These are phyloP conservation scores for Ecdyonurus torrentis DNA, from an alignment of 2,888 invertebrate genomes.

Conservation along the genomic window DNA sequence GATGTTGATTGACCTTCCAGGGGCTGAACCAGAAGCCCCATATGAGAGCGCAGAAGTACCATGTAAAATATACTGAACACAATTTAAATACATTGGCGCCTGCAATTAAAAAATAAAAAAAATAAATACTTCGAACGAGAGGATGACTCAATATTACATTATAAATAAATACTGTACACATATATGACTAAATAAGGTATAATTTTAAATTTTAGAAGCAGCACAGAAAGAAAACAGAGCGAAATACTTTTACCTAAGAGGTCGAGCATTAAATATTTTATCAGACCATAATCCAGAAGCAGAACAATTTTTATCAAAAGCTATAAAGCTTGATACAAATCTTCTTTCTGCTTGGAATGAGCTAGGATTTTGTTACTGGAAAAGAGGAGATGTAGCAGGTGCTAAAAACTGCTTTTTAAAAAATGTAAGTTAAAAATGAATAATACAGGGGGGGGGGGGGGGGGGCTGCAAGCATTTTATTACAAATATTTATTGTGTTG, in stretches of 20 bases:
- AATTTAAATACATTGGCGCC: too few relatives aligned
- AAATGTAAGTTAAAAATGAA: slow-evolving; percentile 33
- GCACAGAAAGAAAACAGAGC: slow-evolving; percentile 27
- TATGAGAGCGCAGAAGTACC: too few relatives aligned
- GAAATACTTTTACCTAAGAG: slow-evolving; percentile 51
- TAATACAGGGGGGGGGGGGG: slow-evolving; percentile 6
- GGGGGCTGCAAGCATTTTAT: neutral
- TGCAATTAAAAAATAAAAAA: too few relatives aligned
- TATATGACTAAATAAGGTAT: too few relatives aligned
- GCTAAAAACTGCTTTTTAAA: slow-evolving; percentile 68
- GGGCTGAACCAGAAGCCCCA: too few relatives aligned
- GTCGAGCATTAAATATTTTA: slow-evolving; percentile 54
- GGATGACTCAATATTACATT: too few relatives aligned
- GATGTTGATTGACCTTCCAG: too few relatives aligned
- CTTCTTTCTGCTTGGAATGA: slow-evolving; percentile 75
- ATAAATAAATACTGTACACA: too few relatives aligned
- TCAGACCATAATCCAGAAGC: slow-evolving; percentile 49
- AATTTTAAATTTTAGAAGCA: too few relatives aligned
- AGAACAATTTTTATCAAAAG: slow-evolving; percentile 57
- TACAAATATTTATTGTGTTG: neutral
- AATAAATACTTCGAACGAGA: too few relatives aligned
- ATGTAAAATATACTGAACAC: too few relatives aligned
- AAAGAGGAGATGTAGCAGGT: slow-evolving; percentile 60
- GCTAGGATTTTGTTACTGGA: slow-evolving; percentile 78
- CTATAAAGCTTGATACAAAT: slow-evolving; percentile 69